A percentile compares a stretch with the other conserved stretches of the same genome.
phyloP scores from a whole-genome alignment of 2,888 invertebrate genomes.

The Hipparchia sbordonii region DNA sequence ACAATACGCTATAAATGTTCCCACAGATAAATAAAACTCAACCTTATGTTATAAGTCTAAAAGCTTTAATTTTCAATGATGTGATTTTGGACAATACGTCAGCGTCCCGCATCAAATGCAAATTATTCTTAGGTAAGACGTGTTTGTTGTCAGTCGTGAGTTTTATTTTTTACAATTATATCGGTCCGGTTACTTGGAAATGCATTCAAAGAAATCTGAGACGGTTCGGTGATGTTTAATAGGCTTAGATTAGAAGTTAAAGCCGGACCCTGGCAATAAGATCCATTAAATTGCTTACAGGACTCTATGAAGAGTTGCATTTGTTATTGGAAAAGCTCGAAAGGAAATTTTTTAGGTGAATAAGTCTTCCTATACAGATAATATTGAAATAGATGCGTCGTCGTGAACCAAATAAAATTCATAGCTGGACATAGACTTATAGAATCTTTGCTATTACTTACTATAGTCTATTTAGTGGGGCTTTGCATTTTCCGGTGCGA shows the following conservation, averaged over 20 bases:
- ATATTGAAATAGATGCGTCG: no score
- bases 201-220: conserved; percentile 78
- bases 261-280: conserved; percentile 62
- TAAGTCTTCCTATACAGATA: no score
- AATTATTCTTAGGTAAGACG: conserved; percentile 81
- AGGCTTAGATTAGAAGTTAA: conserved; percentile 81
- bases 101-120: conserved; percentile 58
- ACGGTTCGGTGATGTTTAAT: conserved; percentile 78
- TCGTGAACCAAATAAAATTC: no score
- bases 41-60: conserved; percentile 32
- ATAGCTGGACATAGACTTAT: no score
- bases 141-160: conserved; percentile 76
- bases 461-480: no score
- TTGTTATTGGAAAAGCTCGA: no score
- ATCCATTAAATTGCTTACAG: conserved; percentile 68
- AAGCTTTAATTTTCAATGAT: conserved; percentile 33
- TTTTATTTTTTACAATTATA: conserved; percentile 82
- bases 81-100: conserved; percentile 34
- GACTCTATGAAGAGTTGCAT: conserved; percentile 42
- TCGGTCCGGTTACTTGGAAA: conserved; percentile 80
- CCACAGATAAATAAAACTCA: conserved; percentile 38
- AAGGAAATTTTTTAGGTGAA: no score
- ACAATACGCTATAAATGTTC: conserved; percentile 49
- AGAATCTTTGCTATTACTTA: no score
- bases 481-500: no score